Evolutionary conservation across 1,140 invertebrate species (phyloP), one percentile per base, ranked within the genome.

Genomic region (Chelonus insularis): DNA sequence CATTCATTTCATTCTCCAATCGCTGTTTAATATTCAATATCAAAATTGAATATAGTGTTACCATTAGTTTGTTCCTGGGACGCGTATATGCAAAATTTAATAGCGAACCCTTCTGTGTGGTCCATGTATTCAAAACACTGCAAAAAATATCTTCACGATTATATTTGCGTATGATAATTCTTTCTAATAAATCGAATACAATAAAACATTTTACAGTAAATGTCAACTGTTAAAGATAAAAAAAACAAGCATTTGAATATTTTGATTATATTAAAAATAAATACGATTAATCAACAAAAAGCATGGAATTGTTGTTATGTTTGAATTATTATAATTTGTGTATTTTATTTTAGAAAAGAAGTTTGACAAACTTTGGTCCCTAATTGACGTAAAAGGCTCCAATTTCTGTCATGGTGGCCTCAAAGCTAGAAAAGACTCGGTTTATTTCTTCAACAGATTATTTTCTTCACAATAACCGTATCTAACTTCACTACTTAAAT

Each of bases 1-100:
- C 54, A 57, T 43, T 57, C 16, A 18, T 45, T 47, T 9, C 16
- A n/a, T 36, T 12, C 21, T 39, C 41, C 18, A 43, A 37, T 43
- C 16, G 43, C 69, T 65, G 68, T 63, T 74, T 72, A 70, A 73
- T 70, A 74, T 74, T 74, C 71, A 60, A 69, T 68, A 63, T 47
- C 66, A 70, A 74, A 73, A 74, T 74, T 74, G 72, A 74, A 74
- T 74, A 72, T 71, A 70, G 62, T 64, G 63, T 74, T 73, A 74
- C 71, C 65, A 66, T 60, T 69, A 20, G 69, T 71, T 72, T 72
- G 65, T 72, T 66, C 45, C 11, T 62, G 48, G 58, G 29, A 62
- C 70, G 62, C 45, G 37, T 65, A 65, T 68, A 72, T 71, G 65
- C 68, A 71, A 68, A 73, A 70, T 62, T 67, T 73, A 72, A 74